These are phyloP conservation scores for Cryptoleucopteryx plumbea DNA, from an alignment of 2,113 vertebrate species.

Conservation along the genomic window DNA sequence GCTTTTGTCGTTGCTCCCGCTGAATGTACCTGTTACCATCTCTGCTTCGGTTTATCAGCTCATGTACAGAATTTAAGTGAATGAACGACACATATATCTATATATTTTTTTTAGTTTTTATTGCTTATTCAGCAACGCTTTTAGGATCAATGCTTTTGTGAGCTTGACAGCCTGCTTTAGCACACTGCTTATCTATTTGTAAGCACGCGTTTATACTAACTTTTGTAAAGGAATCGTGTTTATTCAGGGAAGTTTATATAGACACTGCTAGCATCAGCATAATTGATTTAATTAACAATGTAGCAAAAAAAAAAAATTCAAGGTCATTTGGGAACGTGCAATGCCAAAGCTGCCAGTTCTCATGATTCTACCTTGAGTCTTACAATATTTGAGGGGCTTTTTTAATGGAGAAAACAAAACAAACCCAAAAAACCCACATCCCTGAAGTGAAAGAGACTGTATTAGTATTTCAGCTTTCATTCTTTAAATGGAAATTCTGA, in stretches of 20 bases:
- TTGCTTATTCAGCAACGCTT: background rate
- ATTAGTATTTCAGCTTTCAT: background rate
- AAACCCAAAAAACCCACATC: background rate
- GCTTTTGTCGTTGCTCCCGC: background rate
- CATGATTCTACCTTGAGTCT: background rate
- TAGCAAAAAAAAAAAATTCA: background rate
- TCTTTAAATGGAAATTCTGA: background rate
- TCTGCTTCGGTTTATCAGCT: background rate
- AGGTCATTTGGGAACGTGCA: background rate
- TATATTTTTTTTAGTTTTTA: background rate
- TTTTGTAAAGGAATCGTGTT: background rate
- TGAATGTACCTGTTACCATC: background rate
- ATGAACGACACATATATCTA: fast-evolving
- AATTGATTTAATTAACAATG: background rate
- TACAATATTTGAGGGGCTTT: background rate
- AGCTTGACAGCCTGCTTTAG: background rate
- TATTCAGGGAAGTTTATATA: background rate
- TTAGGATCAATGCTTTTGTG: background rate
- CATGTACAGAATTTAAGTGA: background rate
- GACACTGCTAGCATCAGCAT: background rate
- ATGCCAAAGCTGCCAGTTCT: background rate
- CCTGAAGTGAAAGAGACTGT: background rate
- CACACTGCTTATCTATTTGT: background rate
- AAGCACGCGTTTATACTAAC: background rate
- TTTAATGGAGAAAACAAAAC: background rate